Evolutionary conservation across 2,888 invertebrate species (phyloP), one percentile per base, ranked within the genome.

Genomic region (Conomelus anceps): DNA sequence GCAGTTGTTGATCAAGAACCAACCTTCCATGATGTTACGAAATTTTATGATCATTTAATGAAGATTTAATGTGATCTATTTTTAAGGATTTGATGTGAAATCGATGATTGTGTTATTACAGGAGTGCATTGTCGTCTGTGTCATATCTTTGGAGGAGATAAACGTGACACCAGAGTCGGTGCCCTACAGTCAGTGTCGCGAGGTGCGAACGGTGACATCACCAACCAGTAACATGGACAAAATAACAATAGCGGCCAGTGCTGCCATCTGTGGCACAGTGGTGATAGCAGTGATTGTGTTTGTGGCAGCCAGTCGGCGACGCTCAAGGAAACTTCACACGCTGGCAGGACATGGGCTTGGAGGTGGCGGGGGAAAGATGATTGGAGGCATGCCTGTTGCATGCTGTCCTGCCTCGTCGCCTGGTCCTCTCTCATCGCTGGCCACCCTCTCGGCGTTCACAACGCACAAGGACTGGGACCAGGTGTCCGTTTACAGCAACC

Each of bases 51-150:
- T n/a, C n/a, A n/a, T n/a, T n/a, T n/a, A n/a, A n/a, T n/a, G n/a
- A n/a, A n/a, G n/a, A n/a, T 26, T 26, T 9, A 26, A 9, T 9
- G 9, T 26, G 4, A 20, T 63, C 41, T 88, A 3, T 88, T 22
- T 85, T 11, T 89, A 22, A 22, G 22, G 11, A 89, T 86, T 11
- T 4, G 1, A 6, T 13, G 22, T 84, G 17, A 23, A n/a, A 20
- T 23, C 23, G 20, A 84, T 24, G 23, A 3, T 20, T 3, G 13
- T 85, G 17, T 85, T 4, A 23, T 93, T 93, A 84, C 94, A 98
- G 96, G 98, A 98, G 94, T 98, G 98, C 93, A 97, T 98, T 91
- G 96, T 98, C 91, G 98, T 98, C 91, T 98, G 98, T 94, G 98
- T 98, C 90, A 97, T 98, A 91, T 98, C 98, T 89, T 94, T 98